Percentiles rank a stretch among this genome's conserved stretches.
phyloP scores from a whole-genome alignment of 2,113 vertebrate genomes.

The Lathamus discolor region DNA sequence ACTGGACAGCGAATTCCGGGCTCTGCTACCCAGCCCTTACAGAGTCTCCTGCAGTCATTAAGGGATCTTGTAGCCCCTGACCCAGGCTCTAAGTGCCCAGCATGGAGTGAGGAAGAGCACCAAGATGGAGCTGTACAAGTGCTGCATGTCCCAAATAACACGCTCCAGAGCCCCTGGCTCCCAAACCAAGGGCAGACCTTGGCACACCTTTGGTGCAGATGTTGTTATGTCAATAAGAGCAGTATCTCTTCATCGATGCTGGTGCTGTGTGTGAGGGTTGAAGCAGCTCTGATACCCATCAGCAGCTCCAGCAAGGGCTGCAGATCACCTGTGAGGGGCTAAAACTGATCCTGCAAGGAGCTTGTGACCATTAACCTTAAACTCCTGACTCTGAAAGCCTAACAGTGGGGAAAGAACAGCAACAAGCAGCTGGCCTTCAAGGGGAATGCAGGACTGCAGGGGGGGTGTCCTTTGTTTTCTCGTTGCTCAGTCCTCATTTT shows the following conservation, averaged over 20 bases:
- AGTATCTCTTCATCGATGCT: neutral
- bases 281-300: neutral
- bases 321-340: neutral
- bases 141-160: neutral
- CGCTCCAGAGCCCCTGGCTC: neutral
- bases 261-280: accelerated
- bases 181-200: neutral
- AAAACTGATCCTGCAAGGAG: neutral
- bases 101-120: neutral
- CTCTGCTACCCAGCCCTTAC: neutral
- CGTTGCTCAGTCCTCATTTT: neutral
- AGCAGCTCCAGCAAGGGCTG: neutral
- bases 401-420: accelerated
- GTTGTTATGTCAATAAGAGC: neutral
- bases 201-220: neutral
- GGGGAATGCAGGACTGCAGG: neutral
- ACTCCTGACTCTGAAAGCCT: neutral
- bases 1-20: neutral
- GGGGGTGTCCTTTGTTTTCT: neutral
- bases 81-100: neutral
- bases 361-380: neutral
- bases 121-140: neutral
- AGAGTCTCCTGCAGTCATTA: neutral
- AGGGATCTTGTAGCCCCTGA: neutral
- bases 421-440: neutral